Evolutionary conservation across 2,113 vertebrate species (phyloP).

Genomic region (Platycercus adscitus): DNA sequence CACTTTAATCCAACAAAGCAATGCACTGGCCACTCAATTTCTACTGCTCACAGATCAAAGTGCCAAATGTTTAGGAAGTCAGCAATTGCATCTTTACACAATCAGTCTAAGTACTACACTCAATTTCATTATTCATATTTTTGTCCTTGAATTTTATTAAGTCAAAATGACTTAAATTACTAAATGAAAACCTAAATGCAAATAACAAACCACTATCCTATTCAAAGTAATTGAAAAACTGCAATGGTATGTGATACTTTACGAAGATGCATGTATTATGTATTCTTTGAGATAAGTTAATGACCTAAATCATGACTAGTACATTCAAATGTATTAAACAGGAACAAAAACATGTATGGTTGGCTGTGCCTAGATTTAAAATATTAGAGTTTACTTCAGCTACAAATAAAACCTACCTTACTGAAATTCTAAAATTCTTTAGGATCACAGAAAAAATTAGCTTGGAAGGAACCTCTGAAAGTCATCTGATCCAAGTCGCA

Average conservation of each 20-base stretch:
- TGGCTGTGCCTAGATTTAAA: neutral
- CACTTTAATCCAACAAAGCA: neutral
- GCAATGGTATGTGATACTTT: neutral
- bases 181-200: neutral
- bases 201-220: neutral
- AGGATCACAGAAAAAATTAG: neutral
- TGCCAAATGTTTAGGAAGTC: neutral
- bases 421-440: neutral
- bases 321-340: neutral
- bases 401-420: neutral
- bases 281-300: neutral
- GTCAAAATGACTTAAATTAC: neutral
- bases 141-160: neutral
- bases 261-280: neutral
- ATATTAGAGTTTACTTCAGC: neutral
- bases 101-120: neutral
- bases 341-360: neutral
- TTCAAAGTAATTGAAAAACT: neutral
- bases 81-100: neutral
- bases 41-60: neutral
- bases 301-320: neutral
- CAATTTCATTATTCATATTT: neutral
- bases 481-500: neutral
- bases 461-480: neutral
- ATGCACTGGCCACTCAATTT: neutral